A percentile compares a stretch with the other conserved stretches of the same genome.
Evolutionary conservation across 2,113 vertebrate species (phyloP).

Genomic region (Marcusenius ussheri): DNA sequence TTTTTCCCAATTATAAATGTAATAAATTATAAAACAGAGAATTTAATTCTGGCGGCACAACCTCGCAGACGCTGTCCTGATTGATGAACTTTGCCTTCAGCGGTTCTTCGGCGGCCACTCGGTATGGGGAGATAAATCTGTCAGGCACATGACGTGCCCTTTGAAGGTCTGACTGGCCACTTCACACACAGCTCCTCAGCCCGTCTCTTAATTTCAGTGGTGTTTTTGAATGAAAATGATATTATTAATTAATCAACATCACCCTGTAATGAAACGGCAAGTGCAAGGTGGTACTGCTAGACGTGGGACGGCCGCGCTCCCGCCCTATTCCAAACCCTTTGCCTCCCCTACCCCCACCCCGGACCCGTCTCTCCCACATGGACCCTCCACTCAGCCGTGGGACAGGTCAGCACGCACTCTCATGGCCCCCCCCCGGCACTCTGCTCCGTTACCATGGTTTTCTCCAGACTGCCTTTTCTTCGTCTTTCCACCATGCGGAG

Average conservation of each 20-base stretch:
- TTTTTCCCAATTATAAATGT: neutral
- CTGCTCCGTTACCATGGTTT: conserved; percentile 40
- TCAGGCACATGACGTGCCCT: neutral
- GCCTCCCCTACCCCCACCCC: neutral
- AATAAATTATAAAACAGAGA: neutral
- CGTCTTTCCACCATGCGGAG: conserved; percentile 2
- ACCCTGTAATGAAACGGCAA: neutral
- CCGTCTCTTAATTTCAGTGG: neutral
- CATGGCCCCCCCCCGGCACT: conserved; percentile 30
- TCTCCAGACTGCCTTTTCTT: conserved; percentile 25
- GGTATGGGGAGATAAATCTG: neutral
- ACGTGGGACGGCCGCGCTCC: neutral
- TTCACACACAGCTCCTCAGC: neutral
- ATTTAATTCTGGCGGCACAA: neutral
- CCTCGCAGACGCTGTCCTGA: neutral
- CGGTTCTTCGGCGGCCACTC: neutral
- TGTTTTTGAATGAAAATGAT: neutral
- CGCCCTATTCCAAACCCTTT: neutral
- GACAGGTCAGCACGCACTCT: conserved; percentile 29
- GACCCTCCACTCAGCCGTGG: conserved; percentile 10
- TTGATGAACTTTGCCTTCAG: neutral
- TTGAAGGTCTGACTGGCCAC: neutral
- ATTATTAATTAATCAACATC: neutral
- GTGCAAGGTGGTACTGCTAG: neutral
- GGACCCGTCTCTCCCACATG: conserved; percentile 6